Percentiles rank a stretch among this genome's conserved stretches.
These are phyloP conservation scores for Telenomus remus DNA, from an alignment of 1,140 invertebrate species.

Conservation along the genomic window DNA sequence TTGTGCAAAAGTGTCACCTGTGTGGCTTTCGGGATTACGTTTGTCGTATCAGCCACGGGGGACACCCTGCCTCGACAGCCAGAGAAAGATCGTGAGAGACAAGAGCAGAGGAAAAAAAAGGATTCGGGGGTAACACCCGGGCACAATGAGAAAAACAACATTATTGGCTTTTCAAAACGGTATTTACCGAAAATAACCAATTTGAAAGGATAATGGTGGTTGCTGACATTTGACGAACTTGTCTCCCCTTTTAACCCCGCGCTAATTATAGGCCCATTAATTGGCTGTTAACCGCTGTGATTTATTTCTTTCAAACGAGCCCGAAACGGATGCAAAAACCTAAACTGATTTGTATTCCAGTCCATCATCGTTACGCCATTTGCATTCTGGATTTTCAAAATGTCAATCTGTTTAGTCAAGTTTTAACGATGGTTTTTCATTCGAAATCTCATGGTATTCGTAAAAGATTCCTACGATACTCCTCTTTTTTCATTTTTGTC, in stretches of 20 bases:
- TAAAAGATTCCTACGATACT: too few species aligned
- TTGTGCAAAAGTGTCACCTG: constrained; percentile 70
- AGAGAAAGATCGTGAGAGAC: constrained; percentile 54
- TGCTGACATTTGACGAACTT: constrained; percentile 65
- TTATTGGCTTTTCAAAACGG: constrained; percentile 76
- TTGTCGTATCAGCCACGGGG: constrained; percentile 65
- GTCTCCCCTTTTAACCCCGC: constrained; percentile 49
- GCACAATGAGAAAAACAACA: constrained; percentile 73
- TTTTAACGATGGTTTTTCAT: too few species aligned
- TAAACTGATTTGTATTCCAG: neutral
- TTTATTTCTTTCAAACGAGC: constrained; percentile 20
- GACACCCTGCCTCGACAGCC: constrained; percentile 59
- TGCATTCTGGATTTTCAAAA: too few species aligned
- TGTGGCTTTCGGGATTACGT: constrained; percentile 72
- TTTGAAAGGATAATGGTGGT: constrained; percentile 71
- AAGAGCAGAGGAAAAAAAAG: constrained; percentile 46
- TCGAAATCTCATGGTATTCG: too few species aligned
- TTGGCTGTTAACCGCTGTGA: constrained; percentile 39
- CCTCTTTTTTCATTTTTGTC: too few species aligned
- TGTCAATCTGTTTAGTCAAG: too few species aligned
- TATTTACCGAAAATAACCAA: constrained; percentile 77
- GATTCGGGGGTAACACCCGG: constrained; percentile 41
- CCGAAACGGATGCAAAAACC: neutral
- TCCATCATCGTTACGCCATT: neutral
- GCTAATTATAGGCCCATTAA: constrained; percentile 67